Evolutionary conservation across 2,113 vertebrate species (phyloP).

Genomic region (Gulo gulo): DNA sequence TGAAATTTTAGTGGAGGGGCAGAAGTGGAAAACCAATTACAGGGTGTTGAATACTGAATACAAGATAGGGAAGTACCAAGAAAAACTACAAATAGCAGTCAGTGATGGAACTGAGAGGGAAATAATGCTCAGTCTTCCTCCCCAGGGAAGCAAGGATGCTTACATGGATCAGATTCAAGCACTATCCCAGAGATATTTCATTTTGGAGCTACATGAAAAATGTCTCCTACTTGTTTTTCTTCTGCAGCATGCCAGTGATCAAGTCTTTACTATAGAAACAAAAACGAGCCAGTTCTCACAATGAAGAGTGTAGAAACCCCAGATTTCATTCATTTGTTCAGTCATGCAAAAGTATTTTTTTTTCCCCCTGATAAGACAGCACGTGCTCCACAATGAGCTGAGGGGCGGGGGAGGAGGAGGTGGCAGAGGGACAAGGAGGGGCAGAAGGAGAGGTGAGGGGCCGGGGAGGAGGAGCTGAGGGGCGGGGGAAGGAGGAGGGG

Average conservation of each 20-base stretch:
- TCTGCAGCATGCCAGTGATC: neutral
- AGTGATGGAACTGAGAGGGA: neutral
- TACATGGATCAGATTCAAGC: neutral
- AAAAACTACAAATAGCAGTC: neutral
- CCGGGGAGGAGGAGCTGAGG: neutral
- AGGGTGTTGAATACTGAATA: neutral
- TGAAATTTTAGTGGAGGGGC: constrained; percentile 6
- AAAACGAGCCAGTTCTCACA: neutral
- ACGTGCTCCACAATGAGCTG: neutral
- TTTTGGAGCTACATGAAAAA: neutral
- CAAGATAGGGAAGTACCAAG: neutral
- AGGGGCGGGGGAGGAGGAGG: neutral
- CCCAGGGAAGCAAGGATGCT: neutral
- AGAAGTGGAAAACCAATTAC: neutral
- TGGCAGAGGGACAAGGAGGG: neutral
- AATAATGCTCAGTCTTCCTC: neutral
- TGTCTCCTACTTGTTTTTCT: neutral
- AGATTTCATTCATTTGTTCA: neutral
- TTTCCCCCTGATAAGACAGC: neutral
- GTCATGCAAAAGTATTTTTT: neutral
- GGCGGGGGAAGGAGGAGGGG: neutral
- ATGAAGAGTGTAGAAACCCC: neutral
- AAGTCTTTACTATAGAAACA: neutral
- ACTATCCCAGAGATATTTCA: neutral
- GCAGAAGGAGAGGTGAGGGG: neutral